Evolutionary conservation across 2,797 vertebrate species (phyloP), one percentile per base, ranked within the genome.

Genomic region (Chaetodon trifasciatus): DNA sequence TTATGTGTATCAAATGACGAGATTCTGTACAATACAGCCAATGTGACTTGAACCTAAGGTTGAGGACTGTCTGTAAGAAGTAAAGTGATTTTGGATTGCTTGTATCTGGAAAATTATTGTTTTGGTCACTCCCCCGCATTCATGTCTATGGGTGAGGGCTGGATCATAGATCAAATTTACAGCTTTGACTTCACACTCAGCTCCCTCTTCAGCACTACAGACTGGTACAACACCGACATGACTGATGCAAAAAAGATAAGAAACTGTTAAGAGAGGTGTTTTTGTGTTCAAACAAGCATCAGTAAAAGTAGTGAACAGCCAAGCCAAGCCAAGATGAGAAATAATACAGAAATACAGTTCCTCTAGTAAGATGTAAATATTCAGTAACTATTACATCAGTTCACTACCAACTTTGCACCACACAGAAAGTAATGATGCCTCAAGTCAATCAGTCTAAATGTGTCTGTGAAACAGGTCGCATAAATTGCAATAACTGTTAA

Each of bases 401-500:
- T 91, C 86, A 93, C 95, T 84, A 79, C 67, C 89, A 93, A 93
- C 94, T 94, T 91, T 88, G 94, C 91, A 90, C 94, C 94, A 95
- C 93, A 94, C 91, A 81, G 91, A 95, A 95, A 95, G 95, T 93
- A 95, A 95, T 76, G 4, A 88, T 8, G 64, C 94, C 91, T 96
- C 95, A 95, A 96, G 95, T 93, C 91, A 93, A 93, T 96, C 94
- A 90, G 95, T 96, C 93, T 96, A 93, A 93, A 95, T 92, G 93
- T 85, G 86, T 83, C 92, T 93, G 94, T 96, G 93, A 96, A 96
- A 94, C 92, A 83, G 44, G 85, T 91, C 91, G 93, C 95, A 96
- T 96, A 95, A 95, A 96, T 95, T 96, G 94, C 94, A 96, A 96
- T 96, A 96, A 97, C 94, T 96, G 95, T 95, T 96, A 94, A 96